Evolutionary conservation across 23 tunicate genomes (phyloP), one percentile per base, ranked within the genome.

Genomic region (Styela clava): DNA sequence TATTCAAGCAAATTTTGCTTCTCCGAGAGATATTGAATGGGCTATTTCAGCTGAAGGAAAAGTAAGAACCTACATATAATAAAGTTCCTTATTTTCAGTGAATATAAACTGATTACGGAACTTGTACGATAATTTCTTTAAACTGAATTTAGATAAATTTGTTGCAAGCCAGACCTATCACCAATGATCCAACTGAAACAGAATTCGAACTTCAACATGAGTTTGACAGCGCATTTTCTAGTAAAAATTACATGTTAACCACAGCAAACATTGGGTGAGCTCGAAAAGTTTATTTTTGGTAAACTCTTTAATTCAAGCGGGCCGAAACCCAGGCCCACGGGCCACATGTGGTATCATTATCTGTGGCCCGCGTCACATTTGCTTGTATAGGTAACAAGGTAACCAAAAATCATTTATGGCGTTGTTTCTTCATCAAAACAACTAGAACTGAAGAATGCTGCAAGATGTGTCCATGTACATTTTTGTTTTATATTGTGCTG

Each of bases 201-300:
- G 77, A 81, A 20, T 81, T 0, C 1, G 85, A 81, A 69, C 28
- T 64, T 27, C 3, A 19, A 29, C 85, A 81, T 2, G 85, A 81
- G 56, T 81, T 81, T 34, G 85, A 81, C 29, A 26, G 78, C 9
- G 74, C 65, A 33, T 36, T 64, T 25, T 68, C 85, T 25, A 81
- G n/a, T 1, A 61, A 35, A 16, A 35, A 68, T 21, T 64, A 68
- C 9, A 32, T 68, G 63, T 33, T 34, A 21, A 81, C 85, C 1
- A 67, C 85, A 33, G 76, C 85, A 1, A 67, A 81, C 30, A 81
- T 81, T 24, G 85, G 74, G 85, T 81, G 25, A 77, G 81, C 19
- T n/a, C 22, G 31, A n/a, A n/a, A n/a, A n/a, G n/a, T n/a, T n/a
- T n/a, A n/a, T n/a, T n/a, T n/a, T n/a, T 24, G 74, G 31, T n/a